Evolutionary conservation across 2,113 vertebrate species (phyloP).

Genomic region (Sinocyclocheilus anophthalmus): DNA sequence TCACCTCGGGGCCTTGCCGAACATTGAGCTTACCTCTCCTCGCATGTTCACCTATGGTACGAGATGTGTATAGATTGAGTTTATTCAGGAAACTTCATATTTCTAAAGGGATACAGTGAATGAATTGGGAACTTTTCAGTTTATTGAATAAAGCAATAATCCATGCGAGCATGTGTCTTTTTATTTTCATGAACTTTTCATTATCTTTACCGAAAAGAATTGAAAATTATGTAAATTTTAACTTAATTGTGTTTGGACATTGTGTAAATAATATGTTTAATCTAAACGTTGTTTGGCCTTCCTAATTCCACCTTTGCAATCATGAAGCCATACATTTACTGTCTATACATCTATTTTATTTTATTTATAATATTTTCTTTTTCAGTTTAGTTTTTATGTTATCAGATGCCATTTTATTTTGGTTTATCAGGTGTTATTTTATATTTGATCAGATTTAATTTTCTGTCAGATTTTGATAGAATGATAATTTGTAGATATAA

Average conservation of each 20-base stretch:
- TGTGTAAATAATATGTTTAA: no score
- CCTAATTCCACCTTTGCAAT: no score
- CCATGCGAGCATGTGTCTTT: neutral
- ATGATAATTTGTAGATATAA: neutral
- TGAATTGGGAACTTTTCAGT: neutral
- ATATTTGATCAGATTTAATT: neutral
- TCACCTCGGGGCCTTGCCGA: slow-evolving; percentile 93
- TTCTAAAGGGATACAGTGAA: neutral
- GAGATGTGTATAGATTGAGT: neutral
- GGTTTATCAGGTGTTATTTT: neutral
- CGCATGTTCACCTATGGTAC: slow-evolving; percentile 98
- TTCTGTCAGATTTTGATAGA: neutral
- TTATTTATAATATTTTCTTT: no score
- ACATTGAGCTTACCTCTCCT: slow-evolving; percentile 95
- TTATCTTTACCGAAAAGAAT: no score
- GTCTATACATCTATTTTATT: no score
- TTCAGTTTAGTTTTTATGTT: neutral
- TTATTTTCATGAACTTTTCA: no score
- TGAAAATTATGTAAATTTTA: no score
- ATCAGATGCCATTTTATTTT: neutral
- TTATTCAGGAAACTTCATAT: neutral
- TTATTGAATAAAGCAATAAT: neutral
- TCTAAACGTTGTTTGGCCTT: no score
- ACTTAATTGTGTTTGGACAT: no score
- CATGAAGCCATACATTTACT: no score